These are phyloP conservation scores for Bettongia penicillata DNA, from an alignment of 2,113 vertebrate species.

Conservation along the genomic window DNA sequence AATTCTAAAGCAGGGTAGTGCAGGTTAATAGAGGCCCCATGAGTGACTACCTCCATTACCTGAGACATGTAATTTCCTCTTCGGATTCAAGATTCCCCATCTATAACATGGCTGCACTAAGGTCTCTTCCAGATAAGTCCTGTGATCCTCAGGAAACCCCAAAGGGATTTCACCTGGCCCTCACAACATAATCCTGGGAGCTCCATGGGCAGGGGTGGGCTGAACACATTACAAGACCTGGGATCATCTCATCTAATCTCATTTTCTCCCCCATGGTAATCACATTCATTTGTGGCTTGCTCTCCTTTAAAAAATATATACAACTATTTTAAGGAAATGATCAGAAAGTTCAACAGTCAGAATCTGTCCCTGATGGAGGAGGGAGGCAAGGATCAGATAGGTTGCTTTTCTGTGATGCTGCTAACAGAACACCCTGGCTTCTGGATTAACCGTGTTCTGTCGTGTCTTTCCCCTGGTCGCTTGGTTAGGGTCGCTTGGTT, in stretches of 20 bases:
- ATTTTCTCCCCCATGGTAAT: not conserved
- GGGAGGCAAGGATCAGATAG: no score
- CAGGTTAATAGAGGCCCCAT: not conserved
- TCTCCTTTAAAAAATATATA: not conserved
- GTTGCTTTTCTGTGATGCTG: not conserved
- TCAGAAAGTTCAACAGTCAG: not conserved
- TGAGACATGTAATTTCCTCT: not conserved
- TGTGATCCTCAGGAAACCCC: not conserved
- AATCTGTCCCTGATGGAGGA: not conserved
- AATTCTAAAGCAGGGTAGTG: not conserved
- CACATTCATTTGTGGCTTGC: not conserved
- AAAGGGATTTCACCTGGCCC: not conserved
- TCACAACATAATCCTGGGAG: not conserved
- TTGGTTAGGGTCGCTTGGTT: not conserved
- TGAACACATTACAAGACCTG: not conserved
- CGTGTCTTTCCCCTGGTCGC: not conserved
- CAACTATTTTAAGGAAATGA: not conserved
- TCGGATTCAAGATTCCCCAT: not conserved
- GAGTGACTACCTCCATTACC: not conserved
- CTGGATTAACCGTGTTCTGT: not conserved
- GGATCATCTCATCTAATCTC: not conserved
- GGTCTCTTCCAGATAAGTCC: not conserved
- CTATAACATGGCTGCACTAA: not conserved
- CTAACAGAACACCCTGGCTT: not conserved
- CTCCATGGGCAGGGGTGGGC: not conserved